These are phyloP conservation scores for Pseudomyrmex dendroicus DNA, from an alignment of 1,140 invertebrate species.

Conservation along the genomic window DNA sequence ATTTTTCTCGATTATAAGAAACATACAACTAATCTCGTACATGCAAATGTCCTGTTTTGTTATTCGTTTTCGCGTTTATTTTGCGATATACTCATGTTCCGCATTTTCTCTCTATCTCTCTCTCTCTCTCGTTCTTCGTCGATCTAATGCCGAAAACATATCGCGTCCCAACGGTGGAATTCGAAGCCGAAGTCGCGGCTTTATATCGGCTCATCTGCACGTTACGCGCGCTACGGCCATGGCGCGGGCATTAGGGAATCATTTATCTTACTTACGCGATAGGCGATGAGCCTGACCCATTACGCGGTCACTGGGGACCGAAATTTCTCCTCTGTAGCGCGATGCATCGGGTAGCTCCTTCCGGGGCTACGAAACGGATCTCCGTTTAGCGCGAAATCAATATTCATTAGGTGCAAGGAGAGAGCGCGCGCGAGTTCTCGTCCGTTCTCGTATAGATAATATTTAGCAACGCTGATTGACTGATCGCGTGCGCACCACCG, in stretches of 20 bases:
- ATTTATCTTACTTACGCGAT: constrained; percentile 74
- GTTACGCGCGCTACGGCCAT: constrained; percentile 42
- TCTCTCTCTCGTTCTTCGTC: background rate
- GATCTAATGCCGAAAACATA: constrained; percentile 47
- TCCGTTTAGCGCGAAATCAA: constrained; percentile 63
- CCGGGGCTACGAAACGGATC: constrained; percentile 41
- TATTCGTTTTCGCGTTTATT: background rate
- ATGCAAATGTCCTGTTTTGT: constrained; percentile 12
- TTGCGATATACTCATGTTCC: background rate
- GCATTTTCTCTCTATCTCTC: background rate
- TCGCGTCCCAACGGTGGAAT: constrained; percentile 53
- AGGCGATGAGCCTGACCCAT: constrained; percentile 70
- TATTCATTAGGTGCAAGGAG: constrained; percentile 68
- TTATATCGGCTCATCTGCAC: constrained; percentile 66
- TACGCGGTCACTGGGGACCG: constrained; percentile 67
- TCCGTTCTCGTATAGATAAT: constrained; percentile 48
- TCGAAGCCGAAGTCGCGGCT: constrained; percentile 53
- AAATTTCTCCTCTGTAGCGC: constrained; percentile 64
- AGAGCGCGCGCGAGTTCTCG: constrained; percentile 14
- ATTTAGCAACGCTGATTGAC: constrained; percentile 68
- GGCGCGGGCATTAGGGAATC: constrained; percentile 70
- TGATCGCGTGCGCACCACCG: constrained; percentile 33
- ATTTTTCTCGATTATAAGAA: background rate
- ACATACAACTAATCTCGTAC: background rate
- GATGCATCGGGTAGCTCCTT: constrained; percentile 40